Percentiles rank a stretch among this genome's conserved stretches.
phyloP scores from a whole-genome alignment of 2,113 vertebrate species.

The Callaeas wilsoni region DNA sequence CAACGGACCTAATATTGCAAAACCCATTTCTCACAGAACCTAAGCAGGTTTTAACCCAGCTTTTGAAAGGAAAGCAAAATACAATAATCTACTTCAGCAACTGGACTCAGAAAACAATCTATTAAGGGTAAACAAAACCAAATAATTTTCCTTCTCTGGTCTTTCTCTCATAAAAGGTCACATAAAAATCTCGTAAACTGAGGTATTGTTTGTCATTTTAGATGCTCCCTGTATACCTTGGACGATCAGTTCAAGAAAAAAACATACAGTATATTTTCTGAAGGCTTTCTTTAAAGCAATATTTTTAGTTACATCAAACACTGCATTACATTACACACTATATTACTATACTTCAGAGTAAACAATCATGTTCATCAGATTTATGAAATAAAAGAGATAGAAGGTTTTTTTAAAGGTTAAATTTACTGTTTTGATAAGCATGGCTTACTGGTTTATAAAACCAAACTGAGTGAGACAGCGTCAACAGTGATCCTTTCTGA shows the following conservation, averaged over 20 bases:
- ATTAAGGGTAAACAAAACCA: conserved; percentile 39
- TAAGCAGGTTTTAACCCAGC: conserved; percentile 62
- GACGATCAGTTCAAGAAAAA: neutral
- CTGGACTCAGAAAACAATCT: neutral
- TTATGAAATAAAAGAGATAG: neutral
- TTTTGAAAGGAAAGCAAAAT: conserved; percentile 58
- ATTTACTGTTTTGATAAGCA: neutral
- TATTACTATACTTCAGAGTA: neutral
- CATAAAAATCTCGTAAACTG: neutral
- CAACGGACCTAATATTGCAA: conserved; percentile 37
- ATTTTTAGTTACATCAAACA: neutral
- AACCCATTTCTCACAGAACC: conserved; percentile 21
- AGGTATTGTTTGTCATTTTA: neutral
- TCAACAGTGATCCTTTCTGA: neutral
- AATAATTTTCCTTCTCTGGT: neutral
- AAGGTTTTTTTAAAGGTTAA: neutral
- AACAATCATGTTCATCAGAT: neutral
- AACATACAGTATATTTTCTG: neutral
- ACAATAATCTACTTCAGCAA: conserved; percentile 37
- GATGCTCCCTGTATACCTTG: neutral
- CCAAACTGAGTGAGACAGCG: neutral
- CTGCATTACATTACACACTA: neutral
- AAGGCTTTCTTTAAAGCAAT: neutral
- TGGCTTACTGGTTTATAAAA: neutral
- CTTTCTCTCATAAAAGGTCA: conserved; percentile 27